A percentile compares a stretch with the other conserved stretches of the same genome.
phyloP scores from a whole-genome alignment of 2,797 vertebrate genomes.

The Pangasius larnaudii region DNA sequence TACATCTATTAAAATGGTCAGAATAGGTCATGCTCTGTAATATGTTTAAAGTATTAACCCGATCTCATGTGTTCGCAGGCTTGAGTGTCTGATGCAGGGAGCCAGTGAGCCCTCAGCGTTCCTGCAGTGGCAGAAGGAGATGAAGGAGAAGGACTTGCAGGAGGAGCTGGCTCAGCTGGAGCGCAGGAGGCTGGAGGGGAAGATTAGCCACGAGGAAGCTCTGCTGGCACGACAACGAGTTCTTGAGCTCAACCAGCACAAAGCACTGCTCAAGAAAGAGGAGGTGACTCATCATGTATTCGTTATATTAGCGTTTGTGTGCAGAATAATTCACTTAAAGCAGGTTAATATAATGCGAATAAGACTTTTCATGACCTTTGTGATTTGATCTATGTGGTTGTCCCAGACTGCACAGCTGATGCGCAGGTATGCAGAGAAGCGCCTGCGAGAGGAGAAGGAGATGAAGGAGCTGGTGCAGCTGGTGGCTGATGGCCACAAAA shows the following conservation, averaged over 20 bases:
- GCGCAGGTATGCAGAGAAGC: slow-evolving; percentile 75
- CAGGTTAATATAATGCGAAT: background rate
- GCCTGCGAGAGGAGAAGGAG: slow-evolving; percentile 78
- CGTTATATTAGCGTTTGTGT: background rate
- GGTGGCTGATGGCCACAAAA: slow-evolving; percentile 84
- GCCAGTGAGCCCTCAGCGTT: slow-evolving; percentile 81
- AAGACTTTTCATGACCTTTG: background rate
- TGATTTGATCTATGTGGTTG: slow-evolving; percentile 42
- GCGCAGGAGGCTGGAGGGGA: slow-evolving; percentile 77
- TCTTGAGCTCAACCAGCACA: slow-evolving; percentile 80
- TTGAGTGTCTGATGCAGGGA: slow-evolving; percentile 81
- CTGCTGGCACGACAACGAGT: slow-evolving; percentile 77
- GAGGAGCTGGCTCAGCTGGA: slow-evolving; percentile 75
- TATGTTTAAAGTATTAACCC: background rate
- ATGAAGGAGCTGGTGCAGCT: slow-evolving; percentile 83
- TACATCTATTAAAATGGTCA: background rate
- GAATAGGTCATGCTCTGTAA: background rate
- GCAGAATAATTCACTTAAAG: background rate
- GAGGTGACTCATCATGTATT: slow-evolving; percentile 75
- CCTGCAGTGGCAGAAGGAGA: slow-evolving; percentile 85
- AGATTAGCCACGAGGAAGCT: slow-evolving; percentile 82
- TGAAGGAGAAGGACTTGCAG: slow-evolving; percentile 79
- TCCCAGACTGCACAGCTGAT: slow-evolving; percentile 80
- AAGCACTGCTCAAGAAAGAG: slow-evolving; percentile 79
- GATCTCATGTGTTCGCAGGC: slow-evolving; percentile 67